Percentiles rank a stretch among this genome's conserved stretches.
phyloP scores from a whole-genome alignment of 2,797 vertebrate species.

The Antrozous pallidus region DNA sequence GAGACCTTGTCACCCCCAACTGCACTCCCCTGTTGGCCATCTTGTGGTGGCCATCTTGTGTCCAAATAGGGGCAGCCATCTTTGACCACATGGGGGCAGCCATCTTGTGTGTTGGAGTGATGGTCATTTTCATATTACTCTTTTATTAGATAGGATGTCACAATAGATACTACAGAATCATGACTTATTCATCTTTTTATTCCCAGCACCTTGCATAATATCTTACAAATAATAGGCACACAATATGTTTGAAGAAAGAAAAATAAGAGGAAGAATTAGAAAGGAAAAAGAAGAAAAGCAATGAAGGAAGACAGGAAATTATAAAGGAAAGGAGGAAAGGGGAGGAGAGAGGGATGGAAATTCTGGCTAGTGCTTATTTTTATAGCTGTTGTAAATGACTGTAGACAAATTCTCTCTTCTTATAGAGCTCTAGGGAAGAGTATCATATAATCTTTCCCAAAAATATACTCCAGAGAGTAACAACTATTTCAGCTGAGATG shows the following conservation, averaged over 20 bases:
- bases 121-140: no score
- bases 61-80: no score
- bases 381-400: not conserved
- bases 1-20: no score
- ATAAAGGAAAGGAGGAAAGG: not conserved
- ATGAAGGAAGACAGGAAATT: not conserved
- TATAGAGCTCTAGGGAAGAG: conserved; percentile 20
- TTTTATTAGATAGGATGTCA: not conserved
- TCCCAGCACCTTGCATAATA: not conserved
- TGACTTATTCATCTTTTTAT: not conserved
- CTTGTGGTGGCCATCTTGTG: no score
- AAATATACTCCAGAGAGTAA: not conserved
- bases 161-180: not conserved
- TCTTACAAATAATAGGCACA: not conserved
- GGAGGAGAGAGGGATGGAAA: not conserved
- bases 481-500: not conserved
- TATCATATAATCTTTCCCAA: not conserved
- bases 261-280: not conserved
- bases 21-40: no score
- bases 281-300: not conserved
- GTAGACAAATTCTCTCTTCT: not conserved
- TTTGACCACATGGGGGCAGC: no score
- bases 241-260: not conserved
- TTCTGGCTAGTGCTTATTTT: not conserved
- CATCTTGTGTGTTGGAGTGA: no score